phyloP scores from a whole-genome alignment of 2,888 invertebrate species.

The Blera fallax region DNA sequence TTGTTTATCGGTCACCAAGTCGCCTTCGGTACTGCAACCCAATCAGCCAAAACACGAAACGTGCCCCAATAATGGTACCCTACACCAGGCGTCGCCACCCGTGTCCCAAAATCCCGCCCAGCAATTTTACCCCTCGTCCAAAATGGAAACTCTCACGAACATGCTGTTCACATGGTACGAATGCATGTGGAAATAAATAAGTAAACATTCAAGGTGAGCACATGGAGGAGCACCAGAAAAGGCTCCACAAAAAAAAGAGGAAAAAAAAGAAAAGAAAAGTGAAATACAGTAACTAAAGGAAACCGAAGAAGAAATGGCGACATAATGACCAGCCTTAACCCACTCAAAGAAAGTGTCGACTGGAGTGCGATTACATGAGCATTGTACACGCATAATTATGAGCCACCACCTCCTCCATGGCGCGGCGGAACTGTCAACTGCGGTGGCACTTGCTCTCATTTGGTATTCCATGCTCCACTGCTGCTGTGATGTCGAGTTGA shows the following conservation, averaged over 20 bases:
- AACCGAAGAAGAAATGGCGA: conserved; percentile 39
- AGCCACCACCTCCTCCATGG: conserved; percentile 1
- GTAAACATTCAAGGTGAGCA: conserved; percentile 53
- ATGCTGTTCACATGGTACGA: neutral
- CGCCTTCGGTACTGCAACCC: conserved; percentile 38
- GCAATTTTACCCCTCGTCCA: conserved; percentile 10
- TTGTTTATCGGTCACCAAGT: conserved; percentile 58
- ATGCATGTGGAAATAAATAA: conserved; percentile 49
- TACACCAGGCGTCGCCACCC: neutral
- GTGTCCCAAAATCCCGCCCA: conserved; percentile 20
- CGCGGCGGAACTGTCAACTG: neutral
- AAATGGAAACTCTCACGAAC: conserved; percentile 38
- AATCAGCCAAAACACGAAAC: conserved; percentile 60
- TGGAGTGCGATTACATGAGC: conserved; percentile 43
- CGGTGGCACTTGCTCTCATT: conserved; percentile 51
- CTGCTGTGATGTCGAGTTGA: conserved; percentile 11
- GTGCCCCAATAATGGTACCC: conserved; percentile 30
- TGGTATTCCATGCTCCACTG: conserved; percentile 44
- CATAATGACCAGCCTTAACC: conserved; percentile 71
- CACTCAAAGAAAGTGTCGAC: conserved; percentile 54
- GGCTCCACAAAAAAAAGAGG: neutral
- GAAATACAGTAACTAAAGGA: conserved; percentile 28
- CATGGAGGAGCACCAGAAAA: conserved; percentile 11
- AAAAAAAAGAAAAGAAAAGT: conserved; percentile 18
- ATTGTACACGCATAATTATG: conserved; percentile 62